phyloP scores from a whole-genome alignment of 2,797 vertebrate genomes.

The Silurus aristotelis region DNA sequence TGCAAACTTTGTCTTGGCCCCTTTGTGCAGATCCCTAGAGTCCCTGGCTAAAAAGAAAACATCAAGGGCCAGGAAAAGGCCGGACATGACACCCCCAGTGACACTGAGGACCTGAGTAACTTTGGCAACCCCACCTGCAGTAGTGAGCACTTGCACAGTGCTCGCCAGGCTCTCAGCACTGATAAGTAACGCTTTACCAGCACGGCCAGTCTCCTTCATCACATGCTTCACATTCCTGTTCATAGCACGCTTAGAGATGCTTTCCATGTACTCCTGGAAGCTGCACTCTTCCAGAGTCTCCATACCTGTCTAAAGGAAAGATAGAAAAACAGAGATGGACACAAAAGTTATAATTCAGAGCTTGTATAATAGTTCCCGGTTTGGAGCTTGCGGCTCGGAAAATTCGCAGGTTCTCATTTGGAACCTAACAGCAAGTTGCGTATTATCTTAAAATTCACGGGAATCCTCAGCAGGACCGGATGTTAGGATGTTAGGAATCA shows the following conservation, averaged over 20 bases:
- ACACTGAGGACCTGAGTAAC: slow-evolving; percentile 74
- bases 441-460: too few relatives aligned
- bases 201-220: slow-evolving; percentile 75
- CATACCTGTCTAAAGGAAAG: slow-evolving; percentile 69
- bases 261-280: slow-evolving; percentile 74
- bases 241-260: slow-evolving; percentile 71
- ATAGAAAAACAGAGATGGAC: not conserved
- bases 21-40: slow-evolving; percentile 73
- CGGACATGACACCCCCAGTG: slow-evolving; percentile 74
- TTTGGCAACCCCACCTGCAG: slow-evolving; percentile 72
- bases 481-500: too few relatives aligned
- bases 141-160: slow-evolving; percentile 73
- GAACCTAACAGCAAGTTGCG: too few relatives aligned
- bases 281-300: slow-evolving; percentile 71
- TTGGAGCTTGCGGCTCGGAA: too few relatives aligned
- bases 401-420: too few relatives aligned
- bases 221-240: slow-evolving; percentile 77
- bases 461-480: too few relatives aligned
- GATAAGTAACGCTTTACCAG: slow-evolving; percentile 72
- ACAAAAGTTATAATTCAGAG: not conserved
- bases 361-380: not conserved
- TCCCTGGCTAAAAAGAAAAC: slow-evolving; percentile 79
- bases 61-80: slow-evolving; percentile 77
- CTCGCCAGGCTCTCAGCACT: slow-evolving; percentile 74
- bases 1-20: slow-evolving; percentile 76